phyloP scores from a whole-genome alignment of 1,140 invertebrate genomes.

The Holcopasites calliopsidis region DNA sequence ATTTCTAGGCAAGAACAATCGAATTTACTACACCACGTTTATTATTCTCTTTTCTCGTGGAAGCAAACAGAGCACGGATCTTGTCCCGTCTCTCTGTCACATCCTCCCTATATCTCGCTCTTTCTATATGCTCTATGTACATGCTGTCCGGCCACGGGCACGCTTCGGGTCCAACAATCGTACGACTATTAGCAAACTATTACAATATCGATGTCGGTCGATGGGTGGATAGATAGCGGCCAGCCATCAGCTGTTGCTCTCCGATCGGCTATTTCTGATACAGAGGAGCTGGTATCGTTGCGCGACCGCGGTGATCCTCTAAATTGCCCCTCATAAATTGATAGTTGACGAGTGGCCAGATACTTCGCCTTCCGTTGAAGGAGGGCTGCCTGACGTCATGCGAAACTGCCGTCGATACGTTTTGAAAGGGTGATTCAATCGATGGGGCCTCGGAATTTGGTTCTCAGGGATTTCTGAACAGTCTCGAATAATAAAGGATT shows the following conservation, averaged over 20 bases:
- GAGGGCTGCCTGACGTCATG: background rate
- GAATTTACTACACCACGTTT: conserved; percentile 56
- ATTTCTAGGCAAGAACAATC: conserved; percentile 59
- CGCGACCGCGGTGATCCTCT: conserved; percentile 47
- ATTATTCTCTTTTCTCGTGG: conserved; percentile 22
- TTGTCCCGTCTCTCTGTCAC: background rate
- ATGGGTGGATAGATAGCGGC: conserved; percentile 67
- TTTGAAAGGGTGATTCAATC: conserved; percentile 6
- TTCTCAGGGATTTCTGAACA: no score
- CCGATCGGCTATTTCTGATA: conserved; percentile 67
- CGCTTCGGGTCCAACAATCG: conserved; percentile 66
- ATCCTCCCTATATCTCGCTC: background rate
- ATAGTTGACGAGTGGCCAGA: conserved; percentile 3
- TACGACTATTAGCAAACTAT: conserved; percentile 72
- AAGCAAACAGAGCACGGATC: background rate
- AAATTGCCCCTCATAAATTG: conserved; percentile 61
- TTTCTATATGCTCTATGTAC: conserved; percentile 12
- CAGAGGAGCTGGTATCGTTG: conserved; percentile 36
- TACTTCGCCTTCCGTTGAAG: conserved; percentile 16
- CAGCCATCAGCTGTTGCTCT: conserved; percentile 70
- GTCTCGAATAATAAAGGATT: no score
- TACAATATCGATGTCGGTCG: conserved; percentile 64
- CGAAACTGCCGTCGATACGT: background rate
- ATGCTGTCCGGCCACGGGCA: conserved; percentile 7
- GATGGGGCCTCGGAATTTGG: no score